Evolutionary conservation across 2,888 invertebrate species (phyloP).

Genomic region (Lochmaea capreae): DNA sequence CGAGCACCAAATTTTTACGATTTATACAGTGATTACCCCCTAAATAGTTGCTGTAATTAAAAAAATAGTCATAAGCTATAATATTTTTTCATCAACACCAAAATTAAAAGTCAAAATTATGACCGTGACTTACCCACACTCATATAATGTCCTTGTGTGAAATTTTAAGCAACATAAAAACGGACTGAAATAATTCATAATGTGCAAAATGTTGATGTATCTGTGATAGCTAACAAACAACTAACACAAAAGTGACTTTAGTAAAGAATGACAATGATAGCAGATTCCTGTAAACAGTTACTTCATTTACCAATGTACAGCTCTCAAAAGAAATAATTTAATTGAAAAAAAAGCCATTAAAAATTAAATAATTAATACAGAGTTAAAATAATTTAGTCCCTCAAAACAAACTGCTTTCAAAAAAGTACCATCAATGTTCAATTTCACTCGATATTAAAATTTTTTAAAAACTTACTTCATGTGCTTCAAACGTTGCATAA

Average conservation of each 20-base stretch:
- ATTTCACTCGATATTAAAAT: not conserved
- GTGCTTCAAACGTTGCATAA: constrained; percentile 96
- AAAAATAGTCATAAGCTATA: constrained; percentile 35
- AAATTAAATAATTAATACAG: no score
- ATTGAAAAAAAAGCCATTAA: no score
- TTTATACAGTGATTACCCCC: constrained; percentile 4
- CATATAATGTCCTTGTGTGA: constrained; percentile 50
- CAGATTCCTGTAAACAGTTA: not conserved
- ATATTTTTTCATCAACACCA: constrained; percentile 30
- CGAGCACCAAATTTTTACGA: not conserved
- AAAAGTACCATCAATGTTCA: not conserved
- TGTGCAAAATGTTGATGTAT: constrained; percentile 20
- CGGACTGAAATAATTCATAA: constrained; percentile 42
- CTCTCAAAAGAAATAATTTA: no score
- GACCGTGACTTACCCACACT: constrained; percentile 50
- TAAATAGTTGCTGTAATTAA: not conserved
- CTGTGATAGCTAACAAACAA: constrained; percentile 28
- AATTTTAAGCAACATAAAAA: constrained; percentile 46
- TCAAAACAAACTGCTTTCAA: not conserved
- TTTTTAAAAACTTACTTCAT: constrained; percentile 79
- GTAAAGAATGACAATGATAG: not conserved
- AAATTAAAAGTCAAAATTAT: constrained; percentile 17
- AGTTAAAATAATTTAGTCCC: no score
- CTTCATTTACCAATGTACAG: not conserved
- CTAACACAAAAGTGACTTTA: constrained; percentile 20